These are phyloP conservation scores for Alaudala cheleensis DNA, from an alignment of 2,113 vertebrate genomes.

Conservation along the genomic window DNA sequence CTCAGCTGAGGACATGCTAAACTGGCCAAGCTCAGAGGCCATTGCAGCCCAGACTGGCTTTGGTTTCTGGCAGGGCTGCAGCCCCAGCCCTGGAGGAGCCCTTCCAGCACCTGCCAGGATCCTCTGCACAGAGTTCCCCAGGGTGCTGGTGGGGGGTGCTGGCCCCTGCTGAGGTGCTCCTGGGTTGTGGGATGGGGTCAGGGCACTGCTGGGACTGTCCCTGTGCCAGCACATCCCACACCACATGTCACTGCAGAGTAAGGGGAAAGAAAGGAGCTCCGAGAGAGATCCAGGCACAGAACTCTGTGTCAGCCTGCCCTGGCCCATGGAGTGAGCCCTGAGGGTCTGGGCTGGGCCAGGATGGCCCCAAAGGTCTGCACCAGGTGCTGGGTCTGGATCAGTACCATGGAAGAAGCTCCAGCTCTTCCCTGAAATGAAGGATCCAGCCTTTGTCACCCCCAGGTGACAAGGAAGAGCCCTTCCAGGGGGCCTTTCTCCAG, in stretches of 20 bases:
- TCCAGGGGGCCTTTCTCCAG: not conserved
- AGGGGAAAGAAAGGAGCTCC: not conserved
- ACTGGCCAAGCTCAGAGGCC: not conserved
- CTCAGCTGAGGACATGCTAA: not conserved
- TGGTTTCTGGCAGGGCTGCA: not conserved
- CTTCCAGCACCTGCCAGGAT: rapidly evolving
- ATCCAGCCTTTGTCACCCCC: not conserved
- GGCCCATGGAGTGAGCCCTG: not conserved
- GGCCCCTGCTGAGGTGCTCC: not conserved
- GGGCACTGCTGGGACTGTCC: not conserved
- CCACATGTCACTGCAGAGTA: not conserved
- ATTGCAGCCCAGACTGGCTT: not conserved
- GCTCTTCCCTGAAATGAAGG: not conserved
- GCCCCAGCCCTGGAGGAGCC: not conserved
- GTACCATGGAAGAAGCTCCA: not conserved
- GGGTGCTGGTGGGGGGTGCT: not conserved
- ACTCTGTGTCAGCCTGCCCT: rapidly evolving
- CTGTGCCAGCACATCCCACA: not conserved
- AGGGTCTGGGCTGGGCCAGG: not conserved
- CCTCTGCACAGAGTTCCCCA: not conserved
- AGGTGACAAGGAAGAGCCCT: not conserved
- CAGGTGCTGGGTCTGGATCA: not conserved
- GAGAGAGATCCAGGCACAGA: not conserved
- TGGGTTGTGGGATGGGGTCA: rapidly evolving
- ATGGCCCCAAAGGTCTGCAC: not conserved